Evolutionary conservation across 2,888 invertebrate species (phyloP).

Genomic region (Sphaerophoria taeniata): DNA sequence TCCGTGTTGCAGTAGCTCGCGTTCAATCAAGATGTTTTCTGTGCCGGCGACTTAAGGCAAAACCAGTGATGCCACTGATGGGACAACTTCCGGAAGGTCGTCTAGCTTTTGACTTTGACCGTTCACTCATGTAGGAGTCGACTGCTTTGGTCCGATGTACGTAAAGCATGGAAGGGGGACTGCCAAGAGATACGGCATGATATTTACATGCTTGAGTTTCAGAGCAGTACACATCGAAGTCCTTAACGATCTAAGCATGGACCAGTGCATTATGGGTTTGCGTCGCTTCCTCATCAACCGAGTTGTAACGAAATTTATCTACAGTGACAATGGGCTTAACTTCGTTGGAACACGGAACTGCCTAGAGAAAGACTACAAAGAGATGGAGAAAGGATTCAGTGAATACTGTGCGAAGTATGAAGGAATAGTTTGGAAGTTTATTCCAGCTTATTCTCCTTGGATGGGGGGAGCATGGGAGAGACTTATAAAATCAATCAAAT

Average conservation of each 20-base stretch:
- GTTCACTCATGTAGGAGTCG: conserved; percentile 28
- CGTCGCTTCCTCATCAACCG: conserved; percentile 21
- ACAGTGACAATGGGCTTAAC: conserved; percentile 3
- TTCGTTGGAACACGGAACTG: not conserved
- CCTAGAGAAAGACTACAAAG: no score
- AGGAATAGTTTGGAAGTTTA: no score
- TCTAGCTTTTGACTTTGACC: conserved; percentile 20
- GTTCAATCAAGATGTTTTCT: conserved; percentile 1
- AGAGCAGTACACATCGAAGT: conserved; percentile 31
- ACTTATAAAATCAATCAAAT: conserved; percentile 10
- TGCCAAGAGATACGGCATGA: conserved; percentile 34
- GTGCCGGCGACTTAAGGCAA: not conserved
- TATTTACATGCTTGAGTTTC: conserved; percentile 29
- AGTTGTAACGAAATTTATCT: conserved; percentile 7
- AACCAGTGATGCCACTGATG: not conserved
- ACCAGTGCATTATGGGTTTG: conserved; percentile 14
- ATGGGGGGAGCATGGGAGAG: no score
- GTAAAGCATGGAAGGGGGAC: conserved; percentile 23
- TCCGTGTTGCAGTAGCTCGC: no score
- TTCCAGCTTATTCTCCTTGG: no score
- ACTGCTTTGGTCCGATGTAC: conserved; percentile 22
- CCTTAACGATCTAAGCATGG: conserved; percentile 22
- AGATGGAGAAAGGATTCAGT: no score
- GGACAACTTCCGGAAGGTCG: conserved; percentile 13
- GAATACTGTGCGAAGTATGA: no score